Evolutionary conservation across 2,797 vertebrate genomes (phyloP), one percentile per base, ranked within the genome.

Genomic region (Coregonus ussuriensis): DNA sequence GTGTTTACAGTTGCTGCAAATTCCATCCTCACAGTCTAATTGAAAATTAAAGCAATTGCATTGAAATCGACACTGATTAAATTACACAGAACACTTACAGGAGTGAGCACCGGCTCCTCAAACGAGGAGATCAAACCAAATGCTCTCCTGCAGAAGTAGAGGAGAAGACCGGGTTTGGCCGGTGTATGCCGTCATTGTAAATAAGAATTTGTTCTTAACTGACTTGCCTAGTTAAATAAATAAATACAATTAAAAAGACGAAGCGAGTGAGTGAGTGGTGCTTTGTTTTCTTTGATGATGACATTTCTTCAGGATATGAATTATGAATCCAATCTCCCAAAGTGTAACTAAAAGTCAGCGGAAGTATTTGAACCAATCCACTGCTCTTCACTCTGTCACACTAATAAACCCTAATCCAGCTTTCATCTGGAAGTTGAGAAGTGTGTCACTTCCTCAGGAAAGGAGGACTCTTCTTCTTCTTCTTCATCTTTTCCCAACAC

Each of bases 221-320:
- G 25, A 25, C 25, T 25, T 25, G 25, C 25, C 25, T 25, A 25
- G 25, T 25, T 25, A 25, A 25, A 25, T 25, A 25, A 25, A 25
- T 25, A 25, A 25, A 25, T 25, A 25, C 25, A 25, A 25, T 25
- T 25, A 25, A 25, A 25, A 25, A 25, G 25, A 25, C 25, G 25
- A 25, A 25, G 25, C 25, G 54, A 69, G 68, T 2, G 11, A 35
- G 31, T 3, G 76, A 91, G 88, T 77, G 63, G 76, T 6, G 79
- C 79, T 84, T 91, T 91, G 90, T 91, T 91, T 91, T 87, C 89
- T 92, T 91, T 93, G 89, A 93, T 91, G 88, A 92, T 89, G 86
- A 76, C 73, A 86, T 89, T 84, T 85, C 79, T 86, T 65, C 54
- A 15, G 72, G 85, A 88, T 89, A 86, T 86, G 81, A 88, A 88